These are phyloP conservation scores for Aulostomus chinensis DNA, from an alignment of 2,797 vertebrate species.

Conservation along the genomic window DNA sequence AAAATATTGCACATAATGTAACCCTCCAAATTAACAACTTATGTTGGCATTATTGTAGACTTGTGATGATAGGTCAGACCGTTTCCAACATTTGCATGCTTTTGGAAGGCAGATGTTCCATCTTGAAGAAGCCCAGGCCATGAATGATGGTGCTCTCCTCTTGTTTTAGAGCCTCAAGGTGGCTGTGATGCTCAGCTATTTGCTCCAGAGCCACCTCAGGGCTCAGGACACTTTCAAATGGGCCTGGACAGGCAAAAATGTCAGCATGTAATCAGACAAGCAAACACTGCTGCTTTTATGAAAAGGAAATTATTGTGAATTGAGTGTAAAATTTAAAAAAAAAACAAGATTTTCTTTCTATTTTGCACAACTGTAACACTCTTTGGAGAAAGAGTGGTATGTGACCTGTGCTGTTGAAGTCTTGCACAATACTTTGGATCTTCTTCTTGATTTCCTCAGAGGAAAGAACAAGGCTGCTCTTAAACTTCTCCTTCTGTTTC, in stretches of 20 bases:
- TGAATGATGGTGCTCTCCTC: conserved; percentile 79
- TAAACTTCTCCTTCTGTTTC: conserved; percentile 86
- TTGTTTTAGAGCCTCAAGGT: conserved; percentile 79
- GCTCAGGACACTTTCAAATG: conserved; percentile 77
- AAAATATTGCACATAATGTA: too few relatives aligned
- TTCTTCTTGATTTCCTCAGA: conserved; percentile 87
- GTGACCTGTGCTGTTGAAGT: conserved; percentile 80
- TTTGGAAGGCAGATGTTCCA: conserved; percentile 81
- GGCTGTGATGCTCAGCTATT: conserved; percentile 59
- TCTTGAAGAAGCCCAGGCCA: conserved; percentile 85
- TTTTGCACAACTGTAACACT: too few relatives aligned
- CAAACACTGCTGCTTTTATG: neutral
- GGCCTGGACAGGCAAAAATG: conserved; percentile 69
- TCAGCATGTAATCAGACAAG: neutral
- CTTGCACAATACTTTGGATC: conserved; percentile 71
- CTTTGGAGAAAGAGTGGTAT: too few relatives aligned
- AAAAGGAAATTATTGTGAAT: fast-evolving
- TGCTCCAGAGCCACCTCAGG: conserved; percentile 72
- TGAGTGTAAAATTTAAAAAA: neutral
- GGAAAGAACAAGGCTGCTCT: conserved; percentile 76
- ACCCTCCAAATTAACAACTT: too few relatives aligned
- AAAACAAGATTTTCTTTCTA: neutral
- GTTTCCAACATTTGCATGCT: conserved; percentile 82
- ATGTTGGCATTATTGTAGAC: too few relatives aligned
- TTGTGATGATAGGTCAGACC: conserved; percentile 62